phyloP scores from a whole-genome alignment of 2,797 vertebrate genomes.

The Gila robusta region DNA sequence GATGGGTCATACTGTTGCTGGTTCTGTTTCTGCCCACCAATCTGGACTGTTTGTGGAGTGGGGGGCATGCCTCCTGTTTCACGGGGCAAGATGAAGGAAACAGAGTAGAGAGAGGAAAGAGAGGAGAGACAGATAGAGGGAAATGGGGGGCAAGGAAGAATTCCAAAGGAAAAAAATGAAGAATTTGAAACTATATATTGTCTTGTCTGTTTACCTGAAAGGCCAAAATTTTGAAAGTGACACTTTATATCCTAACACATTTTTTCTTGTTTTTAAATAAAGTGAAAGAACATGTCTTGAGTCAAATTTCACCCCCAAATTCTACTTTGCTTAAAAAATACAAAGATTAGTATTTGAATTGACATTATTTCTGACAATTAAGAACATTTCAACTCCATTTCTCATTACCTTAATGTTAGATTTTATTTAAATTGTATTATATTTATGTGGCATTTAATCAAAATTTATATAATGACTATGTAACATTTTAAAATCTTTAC shows the following conservation, averaged over 20 bases:
- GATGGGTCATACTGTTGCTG: slow-evolving; percentile 91
- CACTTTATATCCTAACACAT: neutral
- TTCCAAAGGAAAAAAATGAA: slow-evolving; percentile 66
- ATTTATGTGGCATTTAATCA: neutral
- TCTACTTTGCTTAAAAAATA: neutral
- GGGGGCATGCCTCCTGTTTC: slow-evolving; percentile 87
- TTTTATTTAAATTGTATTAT: neutral
- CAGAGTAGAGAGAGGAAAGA: neutral
- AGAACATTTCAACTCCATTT: neutral
- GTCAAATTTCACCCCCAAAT: neutral
- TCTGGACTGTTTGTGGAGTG: slow-evolving; percentile 82
- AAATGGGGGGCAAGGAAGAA: slow-evolving; percentile 71
- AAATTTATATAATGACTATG: neutral
- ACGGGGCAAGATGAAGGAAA: slow-evolving; percentile 63
- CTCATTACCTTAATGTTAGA: neutral
- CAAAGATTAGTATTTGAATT: neutral
- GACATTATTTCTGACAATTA: neutral
- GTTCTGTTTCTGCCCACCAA: slow-evolving; percentile 86
- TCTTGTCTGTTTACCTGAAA: neutral
- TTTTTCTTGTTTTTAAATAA: neutral
- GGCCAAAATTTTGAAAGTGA: neutral
- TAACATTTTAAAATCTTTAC: neutral
- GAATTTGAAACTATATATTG: slow-evolving; percentile 64
- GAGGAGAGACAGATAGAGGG: neutral
- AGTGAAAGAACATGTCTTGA: neutral